Conservation (phyloP, 2,797 vertebrate species). For the Avahi laniger region DNA sequence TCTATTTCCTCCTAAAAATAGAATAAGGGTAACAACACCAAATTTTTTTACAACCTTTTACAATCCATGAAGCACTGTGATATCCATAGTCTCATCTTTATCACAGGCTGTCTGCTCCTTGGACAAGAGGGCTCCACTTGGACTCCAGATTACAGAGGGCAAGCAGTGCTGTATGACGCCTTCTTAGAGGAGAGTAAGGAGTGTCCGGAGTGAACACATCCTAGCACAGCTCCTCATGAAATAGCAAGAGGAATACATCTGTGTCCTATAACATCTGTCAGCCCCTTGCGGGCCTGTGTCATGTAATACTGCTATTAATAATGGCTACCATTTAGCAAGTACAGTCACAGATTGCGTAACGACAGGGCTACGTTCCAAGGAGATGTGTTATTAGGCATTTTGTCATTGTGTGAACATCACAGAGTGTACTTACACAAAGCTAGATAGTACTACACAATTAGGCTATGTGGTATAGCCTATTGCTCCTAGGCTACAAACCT, state of each 20-base stretch:
- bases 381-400: not conserved
- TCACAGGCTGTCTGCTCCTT: not conserved
- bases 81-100: not conserved
- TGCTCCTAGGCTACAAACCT: not conserved
- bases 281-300: not conserved
- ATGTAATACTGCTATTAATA: not conserved
- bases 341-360: not conserved
- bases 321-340: not conserved
- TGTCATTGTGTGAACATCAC: not conserved
- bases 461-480: not conserved
- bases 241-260: fast-evolving
- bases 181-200: not conserved
- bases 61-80: not conserved
- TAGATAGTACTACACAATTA: not conserved
- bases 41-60: not conserved
- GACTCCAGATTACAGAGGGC: not conserved
- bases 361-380: too few species aligned
- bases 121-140: not conserved
- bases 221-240: not conserved
- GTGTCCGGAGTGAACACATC: too few species aligned
- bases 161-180: not conserved
- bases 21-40: not conserved
- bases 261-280: too few species aligned
- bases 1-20: not conserved
- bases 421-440: not conserved